phyloP scores from a whole-genome alignment of 2,888 invertebrate species.

The Notodonta dromedarius region DNA sequence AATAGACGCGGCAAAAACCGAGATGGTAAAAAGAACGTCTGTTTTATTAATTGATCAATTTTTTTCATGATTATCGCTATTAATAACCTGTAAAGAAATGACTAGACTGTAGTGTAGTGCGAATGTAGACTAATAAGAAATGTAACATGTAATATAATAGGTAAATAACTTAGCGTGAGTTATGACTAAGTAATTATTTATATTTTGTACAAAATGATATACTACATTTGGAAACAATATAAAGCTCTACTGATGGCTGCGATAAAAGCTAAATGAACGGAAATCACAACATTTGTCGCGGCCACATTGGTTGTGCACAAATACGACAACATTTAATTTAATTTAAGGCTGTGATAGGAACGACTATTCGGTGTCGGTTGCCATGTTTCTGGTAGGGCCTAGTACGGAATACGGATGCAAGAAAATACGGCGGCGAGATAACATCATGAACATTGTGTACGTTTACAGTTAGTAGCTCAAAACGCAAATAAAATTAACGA shows the following conservation, averaged over 20 bases:
- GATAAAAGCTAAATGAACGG: constrained; percentile 38
- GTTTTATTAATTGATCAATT: too few species aligned
- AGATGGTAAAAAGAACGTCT: too few species aligned
- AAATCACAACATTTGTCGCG: constrained; percentile 41
- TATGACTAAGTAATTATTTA: constrained; percentile 11
- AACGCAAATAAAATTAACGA: constrained; percentile 64
- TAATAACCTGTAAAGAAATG: too few species aligned
- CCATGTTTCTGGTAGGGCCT: constrained; percentile 46
- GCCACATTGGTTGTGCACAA: constrained; percentile 49
- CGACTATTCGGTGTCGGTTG: constrained; percentile 49
- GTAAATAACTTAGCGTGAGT: constrained; percentile 6
- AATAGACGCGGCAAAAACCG: constrained; percentile 63
- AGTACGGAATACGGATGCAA: constrained; percentile 41
- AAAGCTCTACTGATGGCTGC: constrained; percentile 25
- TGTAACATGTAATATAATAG: too few species aligned
- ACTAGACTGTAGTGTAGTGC: too few species aligned
- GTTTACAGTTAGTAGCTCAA: constrained; percentile 53
- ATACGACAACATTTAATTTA: constrained; percentile 46
- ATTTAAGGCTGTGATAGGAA: constrained; percentile 59
- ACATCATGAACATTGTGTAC: constrained; percentile 48
- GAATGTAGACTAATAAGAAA: too few species aligned
- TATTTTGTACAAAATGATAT: constrained; percentile 10
- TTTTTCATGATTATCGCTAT: too few species aligned
- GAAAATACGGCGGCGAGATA: constrained; percentile 52
- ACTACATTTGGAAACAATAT: constrained; percentile 29